Conservation (phyloP, 2,113 vertebrate genomes). For the Clarias gariepinus region DNA sequence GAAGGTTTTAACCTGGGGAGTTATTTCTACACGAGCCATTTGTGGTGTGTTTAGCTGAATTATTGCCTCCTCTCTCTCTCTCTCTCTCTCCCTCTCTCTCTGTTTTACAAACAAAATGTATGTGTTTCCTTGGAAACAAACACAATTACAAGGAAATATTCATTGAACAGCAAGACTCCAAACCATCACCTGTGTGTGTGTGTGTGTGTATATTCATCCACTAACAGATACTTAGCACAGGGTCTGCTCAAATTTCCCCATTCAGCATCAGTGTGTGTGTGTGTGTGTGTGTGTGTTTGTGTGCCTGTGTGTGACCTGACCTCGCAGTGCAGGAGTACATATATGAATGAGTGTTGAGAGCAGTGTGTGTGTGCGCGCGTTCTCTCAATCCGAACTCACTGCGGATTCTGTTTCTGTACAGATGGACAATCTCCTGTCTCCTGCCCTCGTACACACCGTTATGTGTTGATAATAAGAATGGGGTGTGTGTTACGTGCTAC, state of each 20-base stretch:
- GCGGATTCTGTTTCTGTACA: not conserved
- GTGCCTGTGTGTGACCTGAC: no score
- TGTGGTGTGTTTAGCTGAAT: not conserved
- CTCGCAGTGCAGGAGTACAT: not conserved
- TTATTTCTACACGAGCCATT: not conserved
- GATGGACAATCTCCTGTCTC: not conserved
- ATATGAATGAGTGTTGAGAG: constrained; percentile 15
- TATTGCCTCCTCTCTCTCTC: not conserved
- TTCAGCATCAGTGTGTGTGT: not conserved
- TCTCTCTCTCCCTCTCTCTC: not conserved
- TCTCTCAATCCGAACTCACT: not conserved
- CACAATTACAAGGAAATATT: not conserved
- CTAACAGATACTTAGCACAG: no score
- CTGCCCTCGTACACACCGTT: not conserved
- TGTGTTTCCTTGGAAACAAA: not conserved
- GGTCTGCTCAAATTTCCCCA: not conserved
- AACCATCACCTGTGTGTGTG: not conserved
- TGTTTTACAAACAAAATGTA: not conserved
- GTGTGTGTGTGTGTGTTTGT: not conserved
- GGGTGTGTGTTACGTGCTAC: not conserved
- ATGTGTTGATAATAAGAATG: not conserved
- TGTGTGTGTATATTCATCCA: not conserved
- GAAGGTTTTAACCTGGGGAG: not conserved
- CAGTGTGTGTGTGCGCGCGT: not conserved
- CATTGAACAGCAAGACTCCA: not conserved